Evolutionary conservation across 2,888 invertebrate genomes (phyloP), one percentile per base, ranked within the genome.

Genomic region (Zhengitettix transpicula): DNA sequence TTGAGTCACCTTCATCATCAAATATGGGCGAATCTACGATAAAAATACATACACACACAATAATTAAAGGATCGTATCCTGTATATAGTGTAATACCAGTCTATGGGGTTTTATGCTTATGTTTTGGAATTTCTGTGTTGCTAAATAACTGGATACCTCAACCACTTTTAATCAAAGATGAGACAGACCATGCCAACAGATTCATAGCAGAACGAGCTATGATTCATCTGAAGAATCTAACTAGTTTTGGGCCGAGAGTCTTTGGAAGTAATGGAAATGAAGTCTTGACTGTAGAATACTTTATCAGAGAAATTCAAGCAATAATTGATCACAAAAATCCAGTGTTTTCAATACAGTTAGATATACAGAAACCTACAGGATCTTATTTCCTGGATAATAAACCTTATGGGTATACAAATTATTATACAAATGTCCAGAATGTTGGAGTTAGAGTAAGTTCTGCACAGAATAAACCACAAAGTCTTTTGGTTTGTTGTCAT

Each of bases 201-300:
- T 83, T 83, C 68, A 77, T 80, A 63, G 86, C 82, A 0, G 81
- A 83, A 69, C 72, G 80, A 40, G 87, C 88, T 1, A 77, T 82
- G 70, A 76, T 77, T 51, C 81, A 82, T 69, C 76, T 89, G 62
- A 76, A 78, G 65, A 65, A 67, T n/a, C 63, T 77, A 7, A 69
- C 73, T 10, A 65, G 67, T 15, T 42, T 52, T n/a, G 70, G 70
- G 11, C 67, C 67, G 1, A 66, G 66, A 62, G 66, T 69, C 1
- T 64, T 66, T 10, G 70, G 70, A 2, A 67, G 66, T 58, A 61
- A 66, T 40, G 67, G 65, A 51, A 69, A 69, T 59, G 69, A 69
- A 64, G 61, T 67, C 12, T 40, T 66, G 16, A 73, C 77, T 14
- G 74, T 74, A 9, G 68, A 74, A 55, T 73, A 74, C 54, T 58